A percentile compares a stretch with the other conserved stretches of the same genome.
These are phyloP conservation scores for Pseudochaenichthys georgianus DNA, from an alignment of 2,797 vertebrate genomes.

Conservation along the genomic window DNA sequence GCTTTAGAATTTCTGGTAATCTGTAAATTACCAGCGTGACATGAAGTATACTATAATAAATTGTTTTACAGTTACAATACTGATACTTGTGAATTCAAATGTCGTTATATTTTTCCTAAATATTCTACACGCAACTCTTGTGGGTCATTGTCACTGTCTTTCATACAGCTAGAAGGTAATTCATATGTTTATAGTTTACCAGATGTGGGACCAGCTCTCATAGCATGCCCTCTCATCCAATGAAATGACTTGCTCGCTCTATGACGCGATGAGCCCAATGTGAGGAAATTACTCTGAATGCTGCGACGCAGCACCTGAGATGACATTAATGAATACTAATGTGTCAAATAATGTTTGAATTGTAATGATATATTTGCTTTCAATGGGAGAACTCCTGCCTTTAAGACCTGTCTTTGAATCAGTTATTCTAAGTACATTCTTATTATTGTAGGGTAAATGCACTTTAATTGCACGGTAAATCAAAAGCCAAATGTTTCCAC, in stretches of 20 bases:
- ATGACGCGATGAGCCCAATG: no score
- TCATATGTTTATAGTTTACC: background rate
- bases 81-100: background rate
- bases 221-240: no score
- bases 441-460: slow-evolving; percentile 51
- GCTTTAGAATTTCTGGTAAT: no score
- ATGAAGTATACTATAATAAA: no score
- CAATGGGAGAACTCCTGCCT: slow-evolving; percentile 30
- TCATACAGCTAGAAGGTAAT: background rate
- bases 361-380: slow-evolving; percentile 28
- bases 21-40: no score
- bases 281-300: no score
- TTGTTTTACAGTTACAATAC: no score
- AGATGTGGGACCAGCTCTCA: background rate
- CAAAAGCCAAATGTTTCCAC: slow-evolving; percentile 67
- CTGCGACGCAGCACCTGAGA: no score
- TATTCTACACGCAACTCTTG: background rate
- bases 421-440: slow-evolving; percentile 31
- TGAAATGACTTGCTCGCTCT: no score
- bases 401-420: slow-evolving; percentile 23
- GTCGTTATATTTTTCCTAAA: background rate
- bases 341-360: slow-evolving; percentile 18
- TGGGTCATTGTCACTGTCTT: background rate
- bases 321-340: slow-evolving; percentile 15
- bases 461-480: slow-evolving; percentile 66